Percentiles rank a stretch among this genome's conserved stretches.
Evolutionary conservation across 2,888 invertebrate genomes (phyloP).

Genomic region (Leptinotarsa haldemani): DNA sequence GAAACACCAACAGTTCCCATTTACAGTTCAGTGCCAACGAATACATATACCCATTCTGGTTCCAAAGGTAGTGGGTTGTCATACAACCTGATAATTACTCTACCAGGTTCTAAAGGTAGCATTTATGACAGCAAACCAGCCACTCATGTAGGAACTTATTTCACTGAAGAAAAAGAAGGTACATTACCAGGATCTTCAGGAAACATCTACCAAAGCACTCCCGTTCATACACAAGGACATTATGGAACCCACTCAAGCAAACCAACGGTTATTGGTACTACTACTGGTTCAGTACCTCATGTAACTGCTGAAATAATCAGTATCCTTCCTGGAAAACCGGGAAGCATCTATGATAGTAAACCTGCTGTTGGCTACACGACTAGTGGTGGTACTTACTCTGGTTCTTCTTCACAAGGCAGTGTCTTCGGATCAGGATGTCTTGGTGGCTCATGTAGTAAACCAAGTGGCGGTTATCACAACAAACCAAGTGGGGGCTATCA

Average conservation of each 20-base stretch:
- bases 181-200: constrained; percentile 47
- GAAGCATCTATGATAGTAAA: constrained; percentile 50
- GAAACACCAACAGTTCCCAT: not conserved
- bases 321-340: constrained; percentile 48
- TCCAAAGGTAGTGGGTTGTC: constrained; percentile 26
- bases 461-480: not conserved
- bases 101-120: constrained; percentile 46
- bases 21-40: not conserved
- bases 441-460: constrained; percentile 10
- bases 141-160: constrained; percentile 12
- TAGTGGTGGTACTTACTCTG: constrained; percentile 18
- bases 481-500: not conserved
- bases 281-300: not conserved
- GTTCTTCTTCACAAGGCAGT: not conserved
- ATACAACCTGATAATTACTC: constrained; percentile 30
- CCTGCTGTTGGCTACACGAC: constrained; percentile 33
- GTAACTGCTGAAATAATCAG: constrained; percentile 13
- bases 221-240: constrained; percentile 6
- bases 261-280: not conserved
- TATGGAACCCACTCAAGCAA: not conserved
- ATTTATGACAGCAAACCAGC: constrained; percentile 48
- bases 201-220: constrained; percentile 42
- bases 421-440: constrained; percentile 3
- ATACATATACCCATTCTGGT: constrained; percentile 19
- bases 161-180: constrained; percentile 15